Evolutionary conservation across 2,113 vertebrate species (phyloP), one percentile per base, ranked within the genome.

Genomic region (Muscicapa adusta): DNA sequence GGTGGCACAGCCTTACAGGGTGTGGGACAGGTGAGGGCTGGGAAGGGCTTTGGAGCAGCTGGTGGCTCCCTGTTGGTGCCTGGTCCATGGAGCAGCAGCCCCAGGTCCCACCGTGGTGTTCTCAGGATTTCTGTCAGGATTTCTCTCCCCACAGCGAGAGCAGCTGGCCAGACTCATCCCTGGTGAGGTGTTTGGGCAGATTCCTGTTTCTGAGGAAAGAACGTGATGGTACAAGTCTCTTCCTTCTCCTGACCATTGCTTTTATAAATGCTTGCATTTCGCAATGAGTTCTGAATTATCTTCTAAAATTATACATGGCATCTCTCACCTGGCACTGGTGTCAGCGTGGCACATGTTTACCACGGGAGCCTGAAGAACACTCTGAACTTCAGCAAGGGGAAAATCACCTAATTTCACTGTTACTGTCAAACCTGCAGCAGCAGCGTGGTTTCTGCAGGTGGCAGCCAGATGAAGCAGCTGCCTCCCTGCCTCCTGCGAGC

Each of bases 251-350:
- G 94, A 83, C 65, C 91, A 51, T 74, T 9, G 1, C 38, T 82
- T 68, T 91, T 91, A 70, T 62, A 93, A 94, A 91, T 57, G 82
- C 19, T 71, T 78, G 24, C 6, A 5, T 91, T 93, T 93, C 4
- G 1, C 88, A 95, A 91, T 47, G 74, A 73, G 43, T 51, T 86
- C 74, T 93, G 77, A 95, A 86, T 94, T 96, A 91, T 94, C 79
- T 93, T 88, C 94, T 90, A 83, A 88, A 95, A 91, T 96, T 92
- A 88, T 73, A 61, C 71, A 57, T 7, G 65, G 74, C 68, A 96
- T 66, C 85, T 93, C 81, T 87, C 77, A 65, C 67, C 65, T 94
- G 91, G 72, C 57, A 91, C 62, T 78, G 73, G 60, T 86, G 74
- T 67, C 76, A 89, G 83, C 6, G 1, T 34, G 63, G 51, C 75